phyloP scores from a whole-genome alignment of 2,797 vertebrate genomes.

The Peromyscus nudipes region DNA sequence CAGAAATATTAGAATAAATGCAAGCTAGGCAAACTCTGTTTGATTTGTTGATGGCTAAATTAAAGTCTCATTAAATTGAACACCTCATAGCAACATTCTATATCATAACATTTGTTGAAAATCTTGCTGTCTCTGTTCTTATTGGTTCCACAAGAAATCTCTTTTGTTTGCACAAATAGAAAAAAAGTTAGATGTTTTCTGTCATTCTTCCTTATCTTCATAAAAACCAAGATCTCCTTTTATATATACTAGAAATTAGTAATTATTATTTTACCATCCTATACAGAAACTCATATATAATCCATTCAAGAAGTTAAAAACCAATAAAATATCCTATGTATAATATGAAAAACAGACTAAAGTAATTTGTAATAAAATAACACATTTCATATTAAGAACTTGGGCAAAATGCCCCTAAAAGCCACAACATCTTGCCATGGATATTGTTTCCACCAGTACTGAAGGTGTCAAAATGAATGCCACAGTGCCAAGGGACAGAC shows the following conservation, averaged over 20 bases:
- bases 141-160: not conserved
- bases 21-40: not conserved
- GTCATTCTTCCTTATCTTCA: not conserved
- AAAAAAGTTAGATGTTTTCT: constrained; percentile 46
- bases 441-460: not conserved
- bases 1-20: constrained; percentile 47
- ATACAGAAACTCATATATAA: constrained; percentile 36
- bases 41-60: not conserved
- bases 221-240: not conserved
- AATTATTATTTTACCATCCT: not conserved
- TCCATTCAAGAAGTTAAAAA: constrained; percentile 22
- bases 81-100: not conserved
- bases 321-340: not conserved
- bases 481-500: accelerated
- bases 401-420: not conserved
- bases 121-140: not conserved
- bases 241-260: not conserved
- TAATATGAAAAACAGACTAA: constrained; percentile 39
- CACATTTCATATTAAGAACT: constrained; percentile 37
- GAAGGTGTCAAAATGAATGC: not conserved
- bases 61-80: constrained; percentile 37
- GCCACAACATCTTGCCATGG: not conserved
- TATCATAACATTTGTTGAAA: not conserved
- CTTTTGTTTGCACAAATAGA: constrained; percentile 38
- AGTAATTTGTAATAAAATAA: constrained; percentile 14